Conservation (phyloP, 2,797 vertebrate species). For the Dallia pectoralis region DNA sequence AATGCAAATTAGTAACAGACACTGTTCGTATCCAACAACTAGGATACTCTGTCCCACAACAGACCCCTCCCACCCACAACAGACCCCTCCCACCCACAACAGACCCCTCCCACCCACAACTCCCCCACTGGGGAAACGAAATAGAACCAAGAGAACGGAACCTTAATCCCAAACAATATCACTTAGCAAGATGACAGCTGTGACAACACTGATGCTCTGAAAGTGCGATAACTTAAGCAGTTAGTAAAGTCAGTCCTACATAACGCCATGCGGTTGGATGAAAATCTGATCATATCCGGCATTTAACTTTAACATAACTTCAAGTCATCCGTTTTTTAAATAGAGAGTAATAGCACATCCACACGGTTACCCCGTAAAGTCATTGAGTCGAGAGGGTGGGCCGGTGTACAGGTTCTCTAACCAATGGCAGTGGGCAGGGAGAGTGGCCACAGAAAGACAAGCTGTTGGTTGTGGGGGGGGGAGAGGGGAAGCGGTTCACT, state of each 20-base stretch:
- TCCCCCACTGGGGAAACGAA: slow-evolving; percentile 43
- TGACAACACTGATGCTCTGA: slow-evolving; percentile 78
- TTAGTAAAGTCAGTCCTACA: slow-evolving; percentile 81
- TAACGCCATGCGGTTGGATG: slow-evolving; percentile 91
- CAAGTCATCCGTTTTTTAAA: slow-evolving; percentile 65
- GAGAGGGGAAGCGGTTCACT: slow-evolving; percentile 68
- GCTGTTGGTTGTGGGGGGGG: slow-evolving; percentile 71
- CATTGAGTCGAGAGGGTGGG: slow-evolving; percentile 74
- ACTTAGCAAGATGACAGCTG: slow-evolving; percentile 73
- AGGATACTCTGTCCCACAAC: slow-evolving; percentile 32
- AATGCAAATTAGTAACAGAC: slow-evolving; percentile 35
- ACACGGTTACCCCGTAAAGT: slow-evolving; percentile 81
- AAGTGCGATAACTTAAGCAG: slow-evolving; percentile 83
- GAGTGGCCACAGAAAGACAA: slow-evolving; percentile 78
- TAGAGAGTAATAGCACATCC: slow-evolving; percentile 82
- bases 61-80: too few relatives aligned
- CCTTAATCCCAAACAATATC: slow-evolving; percentile 64
- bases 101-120: slow-evolving; percentile 36
- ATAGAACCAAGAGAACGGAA: slow-evolving; percentile 47
- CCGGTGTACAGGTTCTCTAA: slow-evolving; percentile 67
- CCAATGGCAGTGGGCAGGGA: slow-evolving; percentile 73
- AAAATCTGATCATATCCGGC: slow-evolving; percentile 63
- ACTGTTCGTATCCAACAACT: slow-evolving; percentile 20
- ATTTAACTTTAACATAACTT: slow-evolving; percentile 55
- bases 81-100: slow-evolving; percentile 27